Conservation (phyloP, 2,113 vertebrate genomes). For the Perccottus glenii region DNA sequence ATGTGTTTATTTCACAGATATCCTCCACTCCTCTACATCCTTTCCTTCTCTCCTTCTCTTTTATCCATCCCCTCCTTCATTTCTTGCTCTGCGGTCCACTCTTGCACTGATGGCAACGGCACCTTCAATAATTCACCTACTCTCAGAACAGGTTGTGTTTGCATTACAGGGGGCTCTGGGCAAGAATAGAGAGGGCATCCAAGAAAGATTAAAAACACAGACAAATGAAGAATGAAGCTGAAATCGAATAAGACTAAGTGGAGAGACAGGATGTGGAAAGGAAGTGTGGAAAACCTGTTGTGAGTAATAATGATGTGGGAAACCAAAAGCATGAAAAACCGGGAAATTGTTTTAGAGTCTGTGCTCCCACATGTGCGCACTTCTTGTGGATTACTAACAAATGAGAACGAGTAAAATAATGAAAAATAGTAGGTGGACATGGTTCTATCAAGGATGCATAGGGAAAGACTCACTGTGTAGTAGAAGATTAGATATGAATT, state of each 20-base stretch:
- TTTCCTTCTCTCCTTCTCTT: conserved; percentile 52
- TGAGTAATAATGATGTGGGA: conserved; percentile 49
- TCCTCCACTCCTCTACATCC: conserved; percentile 46
- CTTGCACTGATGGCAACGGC: conserved; percentile 56
- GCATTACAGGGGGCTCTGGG: conserved; percentile 71
- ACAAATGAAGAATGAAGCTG: conserved; percentile 65
- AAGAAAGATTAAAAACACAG: conserved; percentile 71
- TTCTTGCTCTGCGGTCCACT: conserved; percentile 66
- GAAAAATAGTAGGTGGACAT: conserved; percentile 8
- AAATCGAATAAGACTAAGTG: conserved; percentile 66
- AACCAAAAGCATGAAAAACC: conserved; percentile 13
- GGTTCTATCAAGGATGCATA: conserved; percentile 12
- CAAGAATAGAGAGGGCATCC: conserved; percentile 64
- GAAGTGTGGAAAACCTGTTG: conserved; percentile 22
- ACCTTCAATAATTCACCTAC: conserved; percentile 74
- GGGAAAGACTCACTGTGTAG: conserved; percentile 11
- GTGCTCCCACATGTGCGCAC: conserved; percentile 5
- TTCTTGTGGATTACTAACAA: conserved; percentile 12
- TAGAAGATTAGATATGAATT: conserved; percentile 17
- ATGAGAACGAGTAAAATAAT: conserved; percentile 22
- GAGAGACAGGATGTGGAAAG: conserved; percentile 36
- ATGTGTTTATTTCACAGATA: conserved; percentile 26
- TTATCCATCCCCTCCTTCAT: conserved; percentile 43
- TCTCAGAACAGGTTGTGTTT: conserved; percentile 75
- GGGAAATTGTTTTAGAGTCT: conserved; percentile 13